Percentiles rank a stretch among this genome's conserved stretches.
Conservation (phyloP, 2,113 vertebrate species). For the Lampris incognitus region DNA sequence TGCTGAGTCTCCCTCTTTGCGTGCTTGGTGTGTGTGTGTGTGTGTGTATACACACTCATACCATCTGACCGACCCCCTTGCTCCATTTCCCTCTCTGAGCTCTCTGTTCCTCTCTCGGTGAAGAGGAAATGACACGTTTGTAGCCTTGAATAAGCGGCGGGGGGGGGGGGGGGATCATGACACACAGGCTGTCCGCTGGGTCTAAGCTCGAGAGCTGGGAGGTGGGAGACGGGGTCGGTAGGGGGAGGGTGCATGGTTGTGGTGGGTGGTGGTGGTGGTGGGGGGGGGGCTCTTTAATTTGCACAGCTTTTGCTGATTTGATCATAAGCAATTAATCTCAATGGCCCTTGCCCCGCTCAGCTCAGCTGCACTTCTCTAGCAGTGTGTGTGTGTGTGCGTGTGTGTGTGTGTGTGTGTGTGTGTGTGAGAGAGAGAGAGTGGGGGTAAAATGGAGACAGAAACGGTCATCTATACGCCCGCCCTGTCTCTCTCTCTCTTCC, state of each 20-base stretch:
- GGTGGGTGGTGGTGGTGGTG: constrained; percentile 7
- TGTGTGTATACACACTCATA: neutral
- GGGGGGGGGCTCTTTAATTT: constrained; percentile 74
- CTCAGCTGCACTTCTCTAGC: constrained; percentile 30
- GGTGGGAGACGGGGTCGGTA: constrained; percentile 40
- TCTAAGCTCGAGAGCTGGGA: constrained; percentile 29
- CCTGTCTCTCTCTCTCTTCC: too few species aligned
- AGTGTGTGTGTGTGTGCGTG: neutral
- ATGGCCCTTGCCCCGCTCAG: constrained; percentile 60
- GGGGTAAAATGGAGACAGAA: neutral
- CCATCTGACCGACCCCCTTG: constrained; percentile 59
- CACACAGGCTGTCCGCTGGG: constrained; percentile 63
- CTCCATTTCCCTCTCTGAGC: constrained; percentile 65
- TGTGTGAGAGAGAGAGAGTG: neutral
- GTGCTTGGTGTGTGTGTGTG: constrained; percentile 25
- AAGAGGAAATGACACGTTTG: constrained; percentile 80
- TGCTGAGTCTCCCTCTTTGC: constrained; percentile 27
- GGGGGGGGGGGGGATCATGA: constrained; percentile 41
- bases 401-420: neutral
- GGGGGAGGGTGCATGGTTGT: constrained; percentile 12
- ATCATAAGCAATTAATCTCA: constrained; percentile 84
- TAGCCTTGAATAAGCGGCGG: constrained; percentile 77
- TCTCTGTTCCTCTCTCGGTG: constrained; percentile 63
- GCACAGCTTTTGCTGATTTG: constrained; percentile 81
- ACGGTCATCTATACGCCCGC: neutral